phyloP scores from a whole-genome alignment of 2,113 vertebrate genomes.

The Nothoprocta perdicaria region DNA sequence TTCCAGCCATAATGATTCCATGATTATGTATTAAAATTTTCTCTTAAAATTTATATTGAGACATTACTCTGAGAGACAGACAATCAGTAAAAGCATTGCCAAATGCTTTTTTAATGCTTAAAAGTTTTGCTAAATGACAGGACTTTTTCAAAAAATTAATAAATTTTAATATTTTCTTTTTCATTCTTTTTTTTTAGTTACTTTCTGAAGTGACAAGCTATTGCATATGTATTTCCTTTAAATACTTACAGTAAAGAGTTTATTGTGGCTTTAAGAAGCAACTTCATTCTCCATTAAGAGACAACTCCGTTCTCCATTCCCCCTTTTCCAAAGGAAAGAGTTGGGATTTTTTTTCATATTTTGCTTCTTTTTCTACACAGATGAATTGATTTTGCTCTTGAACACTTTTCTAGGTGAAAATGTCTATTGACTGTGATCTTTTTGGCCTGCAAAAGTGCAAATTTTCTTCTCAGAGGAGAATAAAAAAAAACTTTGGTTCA shows the following conservation, averaged over 20 bases:
- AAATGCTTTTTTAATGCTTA: too few species aligned
- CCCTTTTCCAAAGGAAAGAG: conserved; percentile 25
- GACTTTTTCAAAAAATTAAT: neutral
- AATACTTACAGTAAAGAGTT: neutral
- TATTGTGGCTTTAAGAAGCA: neutral
- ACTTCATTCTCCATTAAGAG: conserved; percentile 3
- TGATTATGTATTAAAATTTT: neutral
- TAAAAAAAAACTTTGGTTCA: neutral
- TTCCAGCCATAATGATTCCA: too few species aligned
- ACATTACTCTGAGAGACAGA: neutral
- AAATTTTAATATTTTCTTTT: neutral
- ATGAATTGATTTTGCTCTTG: neutral
- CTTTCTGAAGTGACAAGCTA: neutral
- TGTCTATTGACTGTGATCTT: neutral
- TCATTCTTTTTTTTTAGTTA: neutral
- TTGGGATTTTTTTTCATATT: neutral
- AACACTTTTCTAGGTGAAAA: neutral
- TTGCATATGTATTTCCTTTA: neutral
- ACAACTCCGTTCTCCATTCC: neutral
- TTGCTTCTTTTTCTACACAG: neutral
- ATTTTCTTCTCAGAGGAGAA: neutral
- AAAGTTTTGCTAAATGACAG: neutral
- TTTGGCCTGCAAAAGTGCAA: neutral
- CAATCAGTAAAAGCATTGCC: neutral
- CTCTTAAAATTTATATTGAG: neutral